Evolutionary conservation across 2,113 vertebrate species (phyloP).

Genomic region (Loxodonta africana): DNA sequence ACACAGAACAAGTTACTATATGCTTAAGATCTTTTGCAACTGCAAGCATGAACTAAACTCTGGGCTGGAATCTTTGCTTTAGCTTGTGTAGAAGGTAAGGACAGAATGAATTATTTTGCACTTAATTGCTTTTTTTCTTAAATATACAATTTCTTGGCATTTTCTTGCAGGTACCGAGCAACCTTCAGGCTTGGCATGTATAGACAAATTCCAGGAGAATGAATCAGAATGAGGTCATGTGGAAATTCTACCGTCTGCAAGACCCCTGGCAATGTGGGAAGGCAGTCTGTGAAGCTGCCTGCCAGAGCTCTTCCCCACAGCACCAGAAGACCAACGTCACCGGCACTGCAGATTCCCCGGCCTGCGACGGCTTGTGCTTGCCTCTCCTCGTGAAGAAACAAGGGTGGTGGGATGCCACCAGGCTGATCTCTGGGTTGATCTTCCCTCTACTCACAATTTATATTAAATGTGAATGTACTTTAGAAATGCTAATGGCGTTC

Average conservation of each 20-base stretch:
- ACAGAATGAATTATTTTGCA: background rate
- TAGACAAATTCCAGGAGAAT: background rate
- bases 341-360: background rate
- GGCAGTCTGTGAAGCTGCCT: background rate
- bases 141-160: background rate
- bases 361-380: background rate
- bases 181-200: background rate
- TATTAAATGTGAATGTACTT: background rate
- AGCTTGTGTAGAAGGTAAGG: background rate
- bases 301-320: too few relatives aligned
- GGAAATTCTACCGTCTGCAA: background rate
- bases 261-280: background rate
- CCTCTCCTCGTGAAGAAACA: background rate
- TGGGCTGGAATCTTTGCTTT: background rate
- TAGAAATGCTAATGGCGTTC: constrained; percentile 19
- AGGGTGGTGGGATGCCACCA: background rate
- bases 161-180: background rate
- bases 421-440: background rate
- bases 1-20: background rate
- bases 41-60: background rate
- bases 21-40: background rate
- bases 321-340: background rate
- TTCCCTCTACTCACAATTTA: background rate
- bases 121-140: constrained; percentile 31
- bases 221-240: constrained; percentile 45